phyloP scores from a whole-genome alignment of 1,140 invertebrate species.

The Drosophila ercepeae region DNA sequence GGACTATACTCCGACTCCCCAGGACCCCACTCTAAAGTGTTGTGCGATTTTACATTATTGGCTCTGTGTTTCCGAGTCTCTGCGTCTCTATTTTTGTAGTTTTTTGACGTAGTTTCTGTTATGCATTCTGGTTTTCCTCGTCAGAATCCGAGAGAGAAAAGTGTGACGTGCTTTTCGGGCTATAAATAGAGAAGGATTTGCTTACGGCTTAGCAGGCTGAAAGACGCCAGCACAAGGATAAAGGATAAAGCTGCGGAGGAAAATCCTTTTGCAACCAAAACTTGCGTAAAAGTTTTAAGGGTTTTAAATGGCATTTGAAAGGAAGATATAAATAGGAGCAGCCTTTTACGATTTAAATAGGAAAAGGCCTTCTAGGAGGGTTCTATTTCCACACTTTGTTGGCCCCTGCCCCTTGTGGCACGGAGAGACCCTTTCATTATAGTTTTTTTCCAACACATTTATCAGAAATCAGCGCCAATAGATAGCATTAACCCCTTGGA shows the following conservation, averaged over 20 bases:
- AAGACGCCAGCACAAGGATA: background rate
- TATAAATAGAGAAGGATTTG: slow-evolving; percentile 44
- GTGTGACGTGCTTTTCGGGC: slow-evolving; percentile 23
- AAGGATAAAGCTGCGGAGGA: slow-evolving; percentile 9
- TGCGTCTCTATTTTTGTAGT: slow-evolving; percentile 30
- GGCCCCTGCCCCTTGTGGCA: too few species aligned
- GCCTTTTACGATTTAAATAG: slow-evolving; percentile 6
- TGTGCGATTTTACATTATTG: slow-evolving; percentile 79
- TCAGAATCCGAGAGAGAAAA: slow-evolving; percentile 8
- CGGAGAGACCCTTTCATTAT: slow-evolving; percentile 45
- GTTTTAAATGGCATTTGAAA: background rate
- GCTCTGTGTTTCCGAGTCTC: slow-evolving; percentile 42
- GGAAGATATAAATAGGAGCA: background rate
- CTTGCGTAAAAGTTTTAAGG: background rate
- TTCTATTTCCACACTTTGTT: slow-evolving; percentile 38
- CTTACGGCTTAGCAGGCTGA: slow-evolving; percentile 27
- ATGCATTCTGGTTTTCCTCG: slow-evolving; percentile 14
- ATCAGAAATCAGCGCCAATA: slow-evolving; percentile 59
- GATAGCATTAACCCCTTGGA: slow-evolving; percentile 54
- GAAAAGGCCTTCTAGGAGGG: too few species aligned
- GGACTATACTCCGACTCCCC: too few species aligned
- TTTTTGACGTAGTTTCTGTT: slow-evolving; percentile 40
- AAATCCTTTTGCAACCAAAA: slow-evolving; percentile 13
- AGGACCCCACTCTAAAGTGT: too few species aligned
- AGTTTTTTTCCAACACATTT: slow-evolving; percentile 52